Evolutionary conservation across 1,140 invertebrate species (phyloP).

Genomic region (Drosophila repleta): DNA sequence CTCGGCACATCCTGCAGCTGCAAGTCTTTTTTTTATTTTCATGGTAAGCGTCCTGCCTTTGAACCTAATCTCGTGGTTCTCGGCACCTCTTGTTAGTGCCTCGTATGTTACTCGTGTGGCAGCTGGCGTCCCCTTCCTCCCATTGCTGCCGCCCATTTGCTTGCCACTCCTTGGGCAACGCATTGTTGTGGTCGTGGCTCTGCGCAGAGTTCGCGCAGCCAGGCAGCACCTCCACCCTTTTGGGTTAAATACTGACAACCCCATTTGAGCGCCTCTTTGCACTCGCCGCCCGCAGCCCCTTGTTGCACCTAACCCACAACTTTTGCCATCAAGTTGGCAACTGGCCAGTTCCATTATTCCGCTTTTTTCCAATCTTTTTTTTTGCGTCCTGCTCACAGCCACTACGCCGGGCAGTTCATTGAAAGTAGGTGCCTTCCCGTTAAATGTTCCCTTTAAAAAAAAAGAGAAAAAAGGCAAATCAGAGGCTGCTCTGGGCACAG

Average conservation of each 20-base stretch:
- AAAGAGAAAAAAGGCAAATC: conserved; percentile 3
- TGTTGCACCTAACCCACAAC: conserved; percentile 64
- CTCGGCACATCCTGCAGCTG: conserved; percentile 48
- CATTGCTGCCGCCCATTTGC: neutral
- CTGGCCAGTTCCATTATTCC: conserved; percentile 36
- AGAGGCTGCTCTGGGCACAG: neutral
- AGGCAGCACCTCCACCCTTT: conserved; percentile 83
- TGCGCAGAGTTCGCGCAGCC: conserved; percentile 77
- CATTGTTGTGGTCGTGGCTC: conserved; percentile 51
- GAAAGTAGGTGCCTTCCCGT: conserved; percentile 53
- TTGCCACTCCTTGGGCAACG: conserved; percentile 29
- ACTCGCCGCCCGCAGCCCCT: conserved; percentile 52
- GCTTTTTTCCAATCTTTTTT: conserved; percentile 19
- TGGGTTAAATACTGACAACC: conserved; percentile 84
- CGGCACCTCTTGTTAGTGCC: conserved; percentile 74
- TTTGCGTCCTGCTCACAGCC: conserved; percentile 17
- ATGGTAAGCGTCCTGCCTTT: conserved; percentile 43
- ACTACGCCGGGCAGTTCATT: conserved; percentile 68
- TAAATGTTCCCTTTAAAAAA: conserved; percentile 27
- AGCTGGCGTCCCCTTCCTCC: neutral
- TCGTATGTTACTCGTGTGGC: conserved; percentile 64
- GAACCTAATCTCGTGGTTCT: conserved; percentile 79
- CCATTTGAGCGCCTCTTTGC: conserved; percentile 83
- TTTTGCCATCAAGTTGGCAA: conserved; percentile 52
- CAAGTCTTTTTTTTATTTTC: conserved; percentile 8